Base-by-base conservation (phyloP, 2,113 vertebrate species). In the Poeciliopsis prolifica region DNA sequence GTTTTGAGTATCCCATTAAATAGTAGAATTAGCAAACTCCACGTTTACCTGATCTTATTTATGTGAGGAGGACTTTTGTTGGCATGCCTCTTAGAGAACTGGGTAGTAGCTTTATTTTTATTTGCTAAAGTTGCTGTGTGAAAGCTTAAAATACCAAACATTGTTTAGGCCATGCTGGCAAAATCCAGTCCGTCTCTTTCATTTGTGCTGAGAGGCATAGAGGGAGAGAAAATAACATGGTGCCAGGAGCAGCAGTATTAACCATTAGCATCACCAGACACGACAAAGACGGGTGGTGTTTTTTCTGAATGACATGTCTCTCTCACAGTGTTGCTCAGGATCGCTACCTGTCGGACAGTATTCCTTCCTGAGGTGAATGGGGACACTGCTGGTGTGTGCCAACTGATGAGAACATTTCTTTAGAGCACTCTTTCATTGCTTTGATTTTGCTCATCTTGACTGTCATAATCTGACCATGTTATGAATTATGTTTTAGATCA, bases 321-420 rank as follows among this genome's bases (percentile, higher is more conserved):
- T 65, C 42, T 44, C 7, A 10, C 24, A 22, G 30, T 65, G 62
- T 37, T 17, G 6, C 42, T 26, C 61, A 65, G 40, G 19, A 35
- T 58, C 61, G 31, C 40, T 60, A 58, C 68, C 62, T 48, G 76
- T 44, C 67, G 69, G 63, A 70, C 26, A 77, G n/a, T 8, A 7
- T 40, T 37, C 30, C 9, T 26, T 60, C 5, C 61, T 65, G 61
- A 65, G 4, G 9, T 28, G 30, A 64, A 54, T 12, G 30, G 42
- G 19, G 8, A 58, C 24, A 58, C 51, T n/a, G 22, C 51, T n/a
- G 42, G 10, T 10, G 24, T 30, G 9, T 11, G 30, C 54, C 64
- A 31, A 61, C 26, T 31, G 31, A 6, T 67, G 69, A 40, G 17
- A 29, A 26, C 22, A 28, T 42, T 29, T 61, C 35, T 42, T 58